Evolutionary conservation across 2,888 invertebrate species (phyloP).

Genomic region (Beris chalybata): DNA sequence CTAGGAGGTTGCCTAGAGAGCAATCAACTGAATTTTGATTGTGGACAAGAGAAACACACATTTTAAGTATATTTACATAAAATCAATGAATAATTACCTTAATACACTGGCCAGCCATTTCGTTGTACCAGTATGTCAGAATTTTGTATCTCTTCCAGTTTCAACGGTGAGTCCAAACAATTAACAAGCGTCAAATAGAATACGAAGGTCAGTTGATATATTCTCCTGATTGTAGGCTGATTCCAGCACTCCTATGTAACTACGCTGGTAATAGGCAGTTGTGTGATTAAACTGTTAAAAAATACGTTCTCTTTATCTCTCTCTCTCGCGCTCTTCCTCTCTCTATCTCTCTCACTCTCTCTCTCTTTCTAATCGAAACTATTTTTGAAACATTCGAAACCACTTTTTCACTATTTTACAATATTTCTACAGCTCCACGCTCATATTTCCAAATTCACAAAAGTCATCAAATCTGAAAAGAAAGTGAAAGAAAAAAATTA

Average conservation of each 20-base stretch:
- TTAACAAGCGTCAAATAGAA: neutral
- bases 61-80: neutral
- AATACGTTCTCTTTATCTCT: neutral
- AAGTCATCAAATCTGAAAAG: slow-evolving; percentile 24
- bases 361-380: neutral
- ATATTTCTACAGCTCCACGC: slow-evolving; percentile 1
- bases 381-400: slow-evolving; percentile 10
- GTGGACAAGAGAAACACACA: neutral
- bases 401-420: slow-evolving; percentile 9
- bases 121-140: slow-evolving; percentile 42
- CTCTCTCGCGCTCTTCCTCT: neutral
- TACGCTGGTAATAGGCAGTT: neutral
- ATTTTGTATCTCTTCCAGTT: slow-evolving; percentile 40
- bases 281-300: neutral
- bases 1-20: neutral
- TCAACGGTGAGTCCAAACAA: slow-evolving; percentile 27
- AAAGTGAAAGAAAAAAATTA: slow-evolving; percentile 1
- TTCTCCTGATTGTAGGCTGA: neutral
- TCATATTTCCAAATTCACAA: slow-evolving; percentile 6
- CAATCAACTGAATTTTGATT: too few relatives aligned
- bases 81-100: slow-evolving; percentile 41
- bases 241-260: neutral
- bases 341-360: too few relatives aligned
- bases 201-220: neutral
- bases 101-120: slow-evolving; percentile 45